Evolutionary conservation across 23 tunicate species (phyloP).

Genomic region (Trididemnum clinides): DNA sequence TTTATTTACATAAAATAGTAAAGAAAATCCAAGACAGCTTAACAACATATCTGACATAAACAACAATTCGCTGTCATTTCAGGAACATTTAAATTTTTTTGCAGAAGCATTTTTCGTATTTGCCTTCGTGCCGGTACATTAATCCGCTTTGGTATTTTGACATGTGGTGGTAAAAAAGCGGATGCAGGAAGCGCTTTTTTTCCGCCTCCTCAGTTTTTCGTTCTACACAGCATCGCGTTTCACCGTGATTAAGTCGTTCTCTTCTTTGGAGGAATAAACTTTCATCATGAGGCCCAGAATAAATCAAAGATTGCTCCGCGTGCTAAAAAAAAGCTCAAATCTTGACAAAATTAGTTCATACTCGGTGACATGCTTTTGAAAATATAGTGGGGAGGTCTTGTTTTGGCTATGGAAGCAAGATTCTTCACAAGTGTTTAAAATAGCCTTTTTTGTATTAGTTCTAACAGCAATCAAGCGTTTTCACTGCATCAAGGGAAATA

Average conservation of each 20-base stretch:
- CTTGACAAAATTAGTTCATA: too few relatives aligned
- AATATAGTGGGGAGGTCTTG: too few relatives aligned
- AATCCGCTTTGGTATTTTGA: conserved; percentile 77
- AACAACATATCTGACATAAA: too few relatives aligned
- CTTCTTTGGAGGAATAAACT: conserved; percentile 74
- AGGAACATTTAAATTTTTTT: not conserved
- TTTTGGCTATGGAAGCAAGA: too few relatives aligned
- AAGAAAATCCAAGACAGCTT: too few relatives aligned
- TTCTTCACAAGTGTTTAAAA: too few relatives aligned
- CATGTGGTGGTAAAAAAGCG: conserved; percentile 73
- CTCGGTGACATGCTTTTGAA: too few relatives aligned
- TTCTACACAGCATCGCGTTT: conserved; percentile 63
- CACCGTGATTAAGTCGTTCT: conserved; percentile 74
- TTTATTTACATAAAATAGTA: too few relatives aligned
- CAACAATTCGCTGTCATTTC: too few relatives aligned
- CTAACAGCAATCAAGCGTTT: too few relatives aligned
- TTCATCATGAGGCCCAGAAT: conserved; percentile 81
- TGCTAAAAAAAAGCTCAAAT: conserved; percentile 63
- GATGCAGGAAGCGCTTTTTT: conserved; percentile 40
- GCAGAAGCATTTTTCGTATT: not conserved
- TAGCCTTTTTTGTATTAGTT: too few relatives aligned
- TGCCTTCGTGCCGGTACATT: conserved; percentile 52
- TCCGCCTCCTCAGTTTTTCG: conserved; percentile 52
- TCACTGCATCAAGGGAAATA: too few relatives aligned
- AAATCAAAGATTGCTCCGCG: conserved; percentile 64